Percentiles rank a stretch among this genome's conserved stretches.
Evolutionary conservation across 1,140 invertebrate species (phyloP).

Genomic region (Oryctes rhinoceros): DNA sequence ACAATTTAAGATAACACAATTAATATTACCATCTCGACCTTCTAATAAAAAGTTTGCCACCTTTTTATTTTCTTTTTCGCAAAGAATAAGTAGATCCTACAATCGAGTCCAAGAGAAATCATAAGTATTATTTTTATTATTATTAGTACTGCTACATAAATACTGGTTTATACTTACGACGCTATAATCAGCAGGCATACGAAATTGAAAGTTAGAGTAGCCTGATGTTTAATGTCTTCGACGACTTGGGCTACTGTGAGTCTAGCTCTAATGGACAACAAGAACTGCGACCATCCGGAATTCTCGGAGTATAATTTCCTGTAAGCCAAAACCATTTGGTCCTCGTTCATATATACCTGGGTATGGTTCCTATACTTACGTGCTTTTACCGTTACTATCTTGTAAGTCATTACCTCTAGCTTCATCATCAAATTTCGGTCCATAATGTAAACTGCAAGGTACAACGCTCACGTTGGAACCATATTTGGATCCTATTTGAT

Average conservation of each 20-base stretch:
- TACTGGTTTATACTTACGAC: conserved; percentile 62
- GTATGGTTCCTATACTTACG: not conserved
- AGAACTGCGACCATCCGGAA: conserved; percentile 66
- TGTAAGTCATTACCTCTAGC: not conserved
- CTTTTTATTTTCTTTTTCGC: too few species aligned
- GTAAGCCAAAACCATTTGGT: conserved; percentile 35
- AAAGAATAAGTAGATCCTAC: too few species aligned
- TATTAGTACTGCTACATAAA: too few species aligned
- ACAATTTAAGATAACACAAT: too few species aligned
- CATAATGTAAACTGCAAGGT: conserved; percentile 61
- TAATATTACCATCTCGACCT: too few species aligned
- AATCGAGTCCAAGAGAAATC: too few species aligned
- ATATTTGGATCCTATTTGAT: conserved; percentile 58
- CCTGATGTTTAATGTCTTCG: conserved; percentile 70
- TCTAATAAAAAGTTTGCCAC: too few species aligned
- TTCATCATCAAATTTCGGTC: conserved; percentile 43
- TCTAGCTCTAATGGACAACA: conserved; percentile 68
- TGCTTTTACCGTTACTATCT: not conserved
- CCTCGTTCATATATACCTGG: not conserved
- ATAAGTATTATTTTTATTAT: too few species aligned
- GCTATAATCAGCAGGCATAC: conserved; percentile 73
- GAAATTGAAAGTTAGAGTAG: conserved; percentile 78
- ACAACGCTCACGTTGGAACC: conserved; percentile 61
- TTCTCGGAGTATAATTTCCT: conserved; percentile 52
- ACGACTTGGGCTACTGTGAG: conserved; percentile 77